Evolutionary conservation across 2,113 vertebrate genomes (phyloP).

Genomic region (Epinephelus moara): DNA sequence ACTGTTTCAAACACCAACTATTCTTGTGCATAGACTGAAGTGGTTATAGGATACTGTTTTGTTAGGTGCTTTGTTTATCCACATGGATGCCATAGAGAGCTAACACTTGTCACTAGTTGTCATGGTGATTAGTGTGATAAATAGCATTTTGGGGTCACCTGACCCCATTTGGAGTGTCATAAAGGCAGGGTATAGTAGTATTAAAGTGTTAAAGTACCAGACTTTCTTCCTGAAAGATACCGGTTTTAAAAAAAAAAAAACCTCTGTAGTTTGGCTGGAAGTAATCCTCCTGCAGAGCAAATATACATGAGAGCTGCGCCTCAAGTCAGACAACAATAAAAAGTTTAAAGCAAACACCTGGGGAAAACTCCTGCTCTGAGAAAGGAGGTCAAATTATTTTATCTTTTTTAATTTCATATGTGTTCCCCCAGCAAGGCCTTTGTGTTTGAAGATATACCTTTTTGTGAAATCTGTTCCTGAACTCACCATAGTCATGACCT

Average conservation of each 20-base stretch:
- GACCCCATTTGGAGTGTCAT: constrained; percentile 39
- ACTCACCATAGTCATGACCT: constrained; percentile 69
- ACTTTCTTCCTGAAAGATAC: not conserved
- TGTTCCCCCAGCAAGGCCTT: constrained; percentile 48
- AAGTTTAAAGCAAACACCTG: constrained; percentile 69
- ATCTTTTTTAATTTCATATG: constrained; percentile 71
- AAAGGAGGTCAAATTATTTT: constrained; percentile 71
- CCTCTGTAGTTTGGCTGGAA: not conserved
- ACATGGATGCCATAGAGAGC: constrained; percentile 60
- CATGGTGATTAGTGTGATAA: constrained; percentile 62
- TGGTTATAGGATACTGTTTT: constrained; percentile 28
- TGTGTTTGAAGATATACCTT: constrained; percentile 77
- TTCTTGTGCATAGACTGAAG: not conserved
- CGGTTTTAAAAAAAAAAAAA: not conserved
- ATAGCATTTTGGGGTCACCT: constrained; percentile 67
- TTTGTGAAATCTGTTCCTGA: constrained; percentile 79
- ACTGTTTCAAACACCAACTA: not conserved
- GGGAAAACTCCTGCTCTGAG: constrained; percentile 64
- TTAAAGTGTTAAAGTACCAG: not conserved
- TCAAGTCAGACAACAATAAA: constrained; percentile 46
- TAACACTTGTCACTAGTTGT: constrained; percentile 55
- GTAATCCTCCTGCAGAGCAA: constrained; percentile 13
- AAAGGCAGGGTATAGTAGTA: constrained; percentile 2
- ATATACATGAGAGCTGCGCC: constrained; percentile 28
- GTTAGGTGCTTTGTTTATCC: constrained; percentile 67